These are phyloP conservation scores for Aythya baeri DNA, from an alignment of 2,113 vertebrate genomes.

Conservation along the genomic window DNA sequence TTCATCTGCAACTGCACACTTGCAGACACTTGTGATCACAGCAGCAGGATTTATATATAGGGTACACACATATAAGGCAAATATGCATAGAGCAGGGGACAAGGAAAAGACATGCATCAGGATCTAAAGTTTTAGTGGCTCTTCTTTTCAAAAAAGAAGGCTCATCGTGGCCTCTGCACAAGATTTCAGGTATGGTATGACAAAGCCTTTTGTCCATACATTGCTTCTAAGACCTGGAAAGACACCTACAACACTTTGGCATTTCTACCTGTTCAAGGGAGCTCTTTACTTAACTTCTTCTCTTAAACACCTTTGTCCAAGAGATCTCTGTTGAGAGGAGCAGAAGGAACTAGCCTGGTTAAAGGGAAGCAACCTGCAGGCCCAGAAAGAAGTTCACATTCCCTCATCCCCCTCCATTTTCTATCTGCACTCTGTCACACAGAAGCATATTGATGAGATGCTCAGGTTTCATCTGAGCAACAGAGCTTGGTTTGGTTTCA, in stretches of 20 bases:
- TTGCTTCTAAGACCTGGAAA: not conserved
- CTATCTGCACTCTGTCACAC: not conserved
- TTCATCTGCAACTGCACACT: conserved; percentile 3
- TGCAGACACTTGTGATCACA: not conserved
- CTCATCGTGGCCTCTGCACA: fast-evolving
- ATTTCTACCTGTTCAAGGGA: fast-evolving
- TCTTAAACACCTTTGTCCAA: not conserved
- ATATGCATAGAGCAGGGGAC: not conserved
- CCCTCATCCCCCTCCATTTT: not conserved
- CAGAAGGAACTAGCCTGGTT: not conserved
- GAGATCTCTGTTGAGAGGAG: not conserved
- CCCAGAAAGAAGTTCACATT: not conserved
- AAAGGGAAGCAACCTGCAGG: not conserved
- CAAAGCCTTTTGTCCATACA: fast-evolving
- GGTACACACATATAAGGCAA: not conserved
- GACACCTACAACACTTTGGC: not conserved
- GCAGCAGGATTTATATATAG: not conserved
- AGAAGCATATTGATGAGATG: not conserved
- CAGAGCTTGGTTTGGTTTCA: not conserved
- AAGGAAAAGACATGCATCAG: not conserved
- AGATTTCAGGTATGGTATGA: not conserved
- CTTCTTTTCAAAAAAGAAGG: not conserved
- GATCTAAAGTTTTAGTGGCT: not conserved
- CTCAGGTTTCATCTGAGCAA: not conserved
- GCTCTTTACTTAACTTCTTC: not conserved